These are phyloP conservation scores for Cromileptes altivelis DNA, from an alignment of 2,113 vertebrate genomes.

Conservation along the genomic window DNA sequence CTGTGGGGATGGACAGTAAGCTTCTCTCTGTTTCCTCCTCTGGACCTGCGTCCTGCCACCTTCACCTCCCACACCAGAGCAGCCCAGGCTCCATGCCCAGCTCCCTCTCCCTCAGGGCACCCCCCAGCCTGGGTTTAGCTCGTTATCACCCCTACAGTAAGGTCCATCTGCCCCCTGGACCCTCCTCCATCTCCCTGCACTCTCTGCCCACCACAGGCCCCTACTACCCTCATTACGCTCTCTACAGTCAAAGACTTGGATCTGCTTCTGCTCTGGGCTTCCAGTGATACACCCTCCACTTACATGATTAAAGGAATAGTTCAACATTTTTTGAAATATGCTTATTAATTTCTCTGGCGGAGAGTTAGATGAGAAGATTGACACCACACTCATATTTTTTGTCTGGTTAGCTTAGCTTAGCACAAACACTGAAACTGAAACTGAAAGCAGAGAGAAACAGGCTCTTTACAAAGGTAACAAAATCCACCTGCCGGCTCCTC, in stretches of 20 bases:
- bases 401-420: conserved; percentile 33
- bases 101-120: conserved; percentile 93
- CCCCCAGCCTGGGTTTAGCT: conserved; percentile 92
- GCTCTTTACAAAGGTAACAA: not conserved
- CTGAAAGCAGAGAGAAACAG: not conserved
- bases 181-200: conserved; percentile 91
- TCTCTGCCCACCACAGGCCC: conserved; percentile 90
- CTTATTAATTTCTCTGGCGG: conserved; percentile 6
- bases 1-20: conserved; percentile 90
- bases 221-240: conserved; percentile 96
- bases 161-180: conserved; percentile 90
- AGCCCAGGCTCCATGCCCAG: conserved; percentile 88
- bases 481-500: not conserved
- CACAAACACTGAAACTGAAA: not conserved
- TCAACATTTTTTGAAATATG: conserved; percentile 33
- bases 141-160: conserved; percentile 98
- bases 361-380: conserved; percentile 8
- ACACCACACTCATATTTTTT: not conserved
- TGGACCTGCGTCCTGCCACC: conserved; percentile 88
- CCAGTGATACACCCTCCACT: conserved; percentile 85
- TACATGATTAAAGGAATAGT: conserved; percentile 20
- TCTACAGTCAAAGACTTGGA: conserved; percentile 97
- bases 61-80: conserved; percentile 91
- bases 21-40: conserved; percentile 89
- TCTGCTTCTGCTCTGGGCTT: conserved; percentile 95